Evolutionary conservation across 2,888 invertebrate species (phyloP), one percentile per base, ranked within the genome.

Genomic region (Omphaloscelis lunosa): DNA sequence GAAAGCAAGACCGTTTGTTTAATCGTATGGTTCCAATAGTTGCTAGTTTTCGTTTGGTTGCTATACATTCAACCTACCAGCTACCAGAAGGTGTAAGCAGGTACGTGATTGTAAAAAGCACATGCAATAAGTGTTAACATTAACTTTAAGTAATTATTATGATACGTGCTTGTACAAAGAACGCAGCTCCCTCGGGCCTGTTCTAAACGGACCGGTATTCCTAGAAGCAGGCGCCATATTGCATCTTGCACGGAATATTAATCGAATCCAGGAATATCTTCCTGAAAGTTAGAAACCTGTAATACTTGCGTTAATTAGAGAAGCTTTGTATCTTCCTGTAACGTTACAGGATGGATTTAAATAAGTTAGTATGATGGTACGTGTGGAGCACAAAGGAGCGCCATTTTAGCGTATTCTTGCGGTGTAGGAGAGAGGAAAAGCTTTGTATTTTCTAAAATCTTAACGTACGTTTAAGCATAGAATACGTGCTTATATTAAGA

Each of bases 371-470:
- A 27, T 15, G 48, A 23, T 29, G 77, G 15, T 45, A 65, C 69
- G 65, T 65, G 63, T 63, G 82, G 27, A 29, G 45, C 66, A 79
- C 80, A 80, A 83, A 80, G 66, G 71, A 61, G 27, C 34, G 41
- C 27, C 20, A 48, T 58, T 81, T 58, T 67, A 79, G 27, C 41
- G 27, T 20, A 20, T 41, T 17, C 56, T 58, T 45, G 53, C 12
- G 65, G 59, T 74, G 12, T 7, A 15, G 7, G 12, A 20, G 29
- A 20, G n/a, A 1, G 29, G 75, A 34, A 67, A 29, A 67, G 63
- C 59, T 80, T 72, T 63, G 56, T 77, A 41, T 77, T 76, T 67
- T 62, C 39, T 68, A 51, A 51, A 68, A 79, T 69, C 15, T 56
- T 41, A 48, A 51, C 39, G 17, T 11, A n/a, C 48, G 20, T 51